Base-by-base conservation (phyloP, 1,140 invertebrate species). In the Heliconius hermathena region DNA sequence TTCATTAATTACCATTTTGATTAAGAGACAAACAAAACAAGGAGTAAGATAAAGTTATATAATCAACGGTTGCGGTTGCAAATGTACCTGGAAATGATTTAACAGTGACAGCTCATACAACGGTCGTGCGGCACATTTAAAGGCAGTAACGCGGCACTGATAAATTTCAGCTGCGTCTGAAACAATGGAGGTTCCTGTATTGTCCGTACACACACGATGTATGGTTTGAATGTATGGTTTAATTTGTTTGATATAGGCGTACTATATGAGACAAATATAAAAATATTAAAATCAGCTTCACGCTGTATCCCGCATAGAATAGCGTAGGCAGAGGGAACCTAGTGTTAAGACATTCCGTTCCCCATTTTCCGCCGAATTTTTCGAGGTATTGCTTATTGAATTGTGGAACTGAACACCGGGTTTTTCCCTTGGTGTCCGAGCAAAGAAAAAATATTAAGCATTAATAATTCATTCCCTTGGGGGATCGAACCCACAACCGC, bases 111-210 rank as follows among this genome's bases (percentile, higher is more conserved):
- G 71, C 76, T 73, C 71, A 46, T 33, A 73, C 75, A 74, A 76
- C 52, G 74, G n/a, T 52, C 73, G 74, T 73, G 70, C 13, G 74
- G 78, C 71, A 74, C 75, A 79, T 81, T 77, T 81, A 81, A 73
- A 77, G 75, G 79, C 80, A 74, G 80, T 77, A 74, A 73, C 74
- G 38, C 60, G 73, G 29, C 74, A 36, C 41, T 80, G 79, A 80
- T 80, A 71, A 74, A 78, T 77, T 77, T 81, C 73, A 60, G 60
- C 75, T 78, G 76, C 60, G 72, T 29, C 76, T 52, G 76, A 81
- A 81, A 81, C 80, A 81, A 81, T 81, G 26, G 76, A 74, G 76
- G 70, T 57, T 66, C 57, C 52, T 73, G 79, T 80, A 38, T 52
- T 76, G 71, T 73, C 54, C 36, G 77, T 73, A 78, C 54, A 49